These are phyloP conservation scores for Ia io DNA, from an alignment of 2,113 vertebrate genomes.

Conservation along the genomic window DNA sequence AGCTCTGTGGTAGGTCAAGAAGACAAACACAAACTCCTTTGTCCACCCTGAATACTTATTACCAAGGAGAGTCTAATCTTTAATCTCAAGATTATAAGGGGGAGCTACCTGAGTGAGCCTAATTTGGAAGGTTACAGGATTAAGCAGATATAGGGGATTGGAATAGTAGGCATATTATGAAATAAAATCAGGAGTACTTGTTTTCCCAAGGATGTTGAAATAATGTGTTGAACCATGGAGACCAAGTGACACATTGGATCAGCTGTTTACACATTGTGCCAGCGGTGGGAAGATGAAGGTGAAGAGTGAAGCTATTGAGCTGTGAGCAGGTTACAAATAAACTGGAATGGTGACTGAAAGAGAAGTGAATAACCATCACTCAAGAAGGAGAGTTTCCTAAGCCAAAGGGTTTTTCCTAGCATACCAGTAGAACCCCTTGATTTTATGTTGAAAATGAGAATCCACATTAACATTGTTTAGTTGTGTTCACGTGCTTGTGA, in stretches of 20 bases:
- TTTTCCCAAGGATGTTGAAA: background rate
- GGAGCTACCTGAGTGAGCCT: background rate
- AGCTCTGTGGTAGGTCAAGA: constrained; percentile 40
- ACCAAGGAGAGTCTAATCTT: background rate
- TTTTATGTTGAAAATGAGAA: background rate
- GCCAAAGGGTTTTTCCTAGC: background rate
- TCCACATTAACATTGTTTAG: background rate
- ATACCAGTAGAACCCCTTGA: background rate
- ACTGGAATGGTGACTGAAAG: background rate
- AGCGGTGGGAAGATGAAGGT: background rate
- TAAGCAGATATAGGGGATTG: background rate
- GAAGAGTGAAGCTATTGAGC: background rate
- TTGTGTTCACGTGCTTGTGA: background rate
- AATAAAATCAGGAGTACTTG: background rate
- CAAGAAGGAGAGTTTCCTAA: background rate
- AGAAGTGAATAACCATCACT: background rate
- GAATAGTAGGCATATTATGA: background rate
- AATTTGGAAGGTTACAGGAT: background rate
- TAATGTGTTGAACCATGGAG: background rate
- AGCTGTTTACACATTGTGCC: background rate
- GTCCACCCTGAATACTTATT: constrained; percentile 12
- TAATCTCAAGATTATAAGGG: constrained; percentile 46
- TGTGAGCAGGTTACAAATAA: background rate
- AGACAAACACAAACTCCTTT: constrained; percentile 14
- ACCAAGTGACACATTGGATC: background rate